Conservation (phyloP, 2,113 vertebrate genomes). For the Eubucco bourcierii region DNA sequence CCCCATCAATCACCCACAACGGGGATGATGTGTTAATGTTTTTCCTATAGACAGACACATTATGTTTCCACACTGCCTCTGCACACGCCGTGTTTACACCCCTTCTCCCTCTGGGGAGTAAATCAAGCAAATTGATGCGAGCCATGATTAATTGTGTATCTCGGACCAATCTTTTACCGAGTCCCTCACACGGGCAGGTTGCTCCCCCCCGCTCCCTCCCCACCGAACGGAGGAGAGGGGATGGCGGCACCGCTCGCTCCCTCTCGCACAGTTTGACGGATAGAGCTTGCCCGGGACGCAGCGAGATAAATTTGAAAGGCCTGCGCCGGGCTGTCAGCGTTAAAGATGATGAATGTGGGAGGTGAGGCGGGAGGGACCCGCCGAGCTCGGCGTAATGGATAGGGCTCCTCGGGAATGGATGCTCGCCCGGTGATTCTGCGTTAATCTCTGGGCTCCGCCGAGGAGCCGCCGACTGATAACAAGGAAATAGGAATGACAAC, state of each 20-base stretch:
- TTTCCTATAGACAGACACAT: constrained; percentile 85
- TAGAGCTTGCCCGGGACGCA: constrained; percentile 77
- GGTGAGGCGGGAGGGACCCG: constrained; percentile 81
- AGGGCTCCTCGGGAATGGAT: constrained; percentile 76
- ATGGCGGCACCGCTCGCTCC: constrained; percentile 36
- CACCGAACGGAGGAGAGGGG: constrained; percentile 58
- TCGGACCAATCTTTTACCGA: constrained; percentile 75
- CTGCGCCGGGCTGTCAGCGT: constrained; percentile 88
- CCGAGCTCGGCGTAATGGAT: constrained; percentile 80
- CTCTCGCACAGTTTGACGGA: constrained; percentile 81
- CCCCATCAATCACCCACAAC: constrained; percentile 75
- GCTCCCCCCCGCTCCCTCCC: constrained; percentile 60
- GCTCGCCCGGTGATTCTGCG: constrained; percentile 71
- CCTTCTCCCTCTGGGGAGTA: constrained; percentile 78
- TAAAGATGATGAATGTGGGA: constrained; percentile 99
- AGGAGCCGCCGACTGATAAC: constrained; percentile 89
- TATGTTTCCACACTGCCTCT: constrained; percentile 77
- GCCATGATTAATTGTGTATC: constrained; percentile 83
- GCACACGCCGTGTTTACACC: constrained; percentile 78
- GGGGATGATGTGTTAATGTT: constrained; percentile 81
- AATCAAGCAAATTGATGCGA: constrained; percentile 83
- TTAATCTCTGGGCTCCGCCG: constrained; percentile 82
- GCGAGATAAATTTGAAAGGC: constrained; percentile 88
- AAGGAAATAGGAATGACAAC: constrained; percentile 99
- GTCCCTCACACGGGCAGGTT: constrained; percentile 74